Percentiles rank a stretch among this genome's conserved stretches.
These are phyloP conservation scores for Penaeus japonicus DNA, from an alignment of 1,140 invertebrate species.

Conservation along the genomic window DNA sequence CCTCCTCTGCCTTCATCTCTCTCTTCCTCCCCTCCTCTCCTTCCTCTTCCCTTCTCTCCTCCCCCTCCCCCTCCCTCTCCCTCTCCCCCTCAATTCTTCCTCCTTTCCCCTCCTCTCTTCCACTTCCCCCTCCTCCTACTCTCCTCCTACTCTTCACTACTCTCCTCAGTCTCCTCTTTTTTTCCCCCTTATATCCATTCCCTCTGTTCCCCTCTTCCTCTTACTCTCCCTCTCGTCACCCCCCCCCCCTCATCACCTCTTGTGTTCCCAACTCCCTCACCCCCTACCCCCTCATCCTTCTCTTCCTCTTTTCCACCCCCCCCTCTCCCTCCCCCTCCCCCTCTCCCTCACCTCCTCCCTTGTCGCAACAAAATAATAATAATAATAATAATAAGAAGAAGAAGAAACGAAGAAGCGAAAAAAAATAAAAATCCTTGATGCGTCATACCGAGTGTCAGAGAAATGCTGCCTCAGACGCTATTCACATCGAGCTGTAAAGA, in stretches of 20 bases:
- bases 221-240: too few relatives aligned
- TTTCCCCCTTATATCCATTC: background rate
- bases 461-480: too few relatives aligned
- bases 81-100: background rate
- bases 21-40: background rate
- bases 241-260: too few relatives aligned
- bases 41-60: background rate
- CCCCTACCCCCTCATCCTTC: background rate
- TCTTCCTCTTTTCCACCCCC: background rate
- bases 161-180: background rate
- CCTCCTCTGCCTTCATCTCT: background rate
- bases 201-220: background rate
- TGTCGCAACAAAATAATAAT: too few relatives aligned
- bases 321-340: background rate
- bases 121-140: too few relatives aligned
- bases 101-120: background rate
- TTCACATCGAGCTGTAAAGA: too few relatives aligned
- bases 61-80: background rate
- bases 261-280: too few relatives aligned
- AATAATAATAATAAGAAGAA: too few relatives aligned
- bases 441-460: too few relatives aligned
- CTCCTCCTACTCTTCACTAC: background rate
- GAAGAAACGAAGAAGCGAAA: too few relatives aligned
- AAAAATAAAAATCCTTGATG: too few relatives aligned
- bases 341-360: too few relatives aligned